A percentile compares a stretch with the other conserved stretches of the same genome.
These are phyloP conservation scores for Polylopha cassiicola DNA, from an alignment of 2,888 invertebrate genomes.

Conservation along the genomic window DNA sequence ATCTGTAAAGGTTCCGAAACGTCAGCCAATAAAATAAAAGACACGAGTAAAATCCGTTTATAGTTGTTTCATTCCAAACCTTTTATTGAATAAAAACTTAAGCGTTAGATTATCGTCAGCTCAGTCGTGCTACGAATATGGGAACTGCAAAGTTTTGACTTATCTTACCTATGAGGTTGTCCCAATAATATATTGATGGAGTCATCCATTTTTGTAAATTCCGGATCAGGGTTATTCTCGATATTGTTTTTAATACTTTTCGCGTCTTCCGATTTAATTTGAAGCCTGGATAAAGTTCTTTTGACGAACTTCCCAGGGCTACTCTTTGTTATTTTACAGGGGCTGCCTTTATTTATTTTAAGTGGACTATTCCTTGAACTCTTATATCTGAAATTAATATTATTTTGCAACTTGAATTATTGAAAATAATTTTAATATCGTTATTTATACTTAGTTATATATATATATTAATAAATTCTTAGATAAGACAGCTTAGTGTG, in stretches of 20 bases:
- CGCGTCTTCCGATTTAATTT: conserved; percentile 9
- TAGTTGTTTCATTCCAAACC: too few species aligned
- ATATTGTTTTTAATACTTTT: conserved; percentile 2
- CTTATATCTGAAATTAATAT: conserved; percentile 36
- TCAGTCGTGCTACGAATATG: too few species aligned
- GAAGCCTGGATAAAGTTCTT: conserved; percentile 24
- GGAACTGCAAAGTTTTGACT: conserved; percentile 1
- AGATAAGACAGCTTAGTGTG: too few species aligned
- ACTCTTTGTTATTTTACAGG: conserved; percentile 8
- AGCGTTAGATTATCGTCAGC: too few species aligned
- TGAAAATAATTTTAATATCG: too few species aligned
- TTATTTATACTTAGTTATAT: too few species aligned
- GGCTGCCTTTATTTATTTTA: conserved; percentile 10
- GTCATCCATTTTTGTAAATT: conserved; percentile 32
- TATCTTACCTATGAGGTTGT: conserved; percentile 37
- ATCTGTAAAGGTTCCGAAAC: too few species aligned
- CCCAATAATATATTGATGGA: conserved; percentile 49
- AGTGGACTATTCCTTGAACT: conserved; percentile 41
- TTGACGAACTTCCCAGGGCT: conserved; percentile 28
- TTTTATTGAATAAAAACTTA: too few species aligned
- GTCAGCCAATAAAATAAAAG: too few species aligned
- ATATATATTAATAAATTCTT: too few species aligned
- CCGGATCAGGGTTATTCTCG: conserved; percentile 1
- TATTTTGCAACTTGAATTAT: neutral
- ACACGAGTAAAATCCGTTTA: too few species aligned